Conservation (phyloP, 2,797 vertebrate genomes). For the Buceros bicornis region DNA sequence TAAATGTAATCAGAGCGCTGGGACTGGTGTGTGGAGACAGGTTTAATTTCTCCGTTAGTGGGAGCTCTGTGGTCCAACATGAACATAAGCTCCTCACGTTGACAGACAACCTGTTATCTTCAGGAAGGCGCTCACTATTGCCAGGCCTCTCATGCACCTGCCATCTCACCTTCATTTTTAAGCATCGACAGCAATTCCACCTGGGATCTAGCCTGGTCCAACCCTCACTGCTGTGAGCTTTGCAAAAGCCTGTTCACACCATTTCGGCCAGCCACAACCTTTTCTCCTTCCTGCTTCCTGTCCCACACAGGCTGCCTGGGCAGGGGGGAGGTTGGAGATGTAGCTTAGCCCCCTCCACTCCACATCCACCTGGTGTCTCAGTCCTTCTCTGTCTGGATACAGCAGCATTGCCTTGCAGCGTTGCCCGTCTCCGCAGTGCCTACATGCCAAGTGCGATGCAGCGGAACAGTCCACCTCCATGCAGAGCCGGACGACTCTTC, state of each 20-base stretch:
- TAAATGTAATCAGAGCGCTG: constrained; percentile 83
- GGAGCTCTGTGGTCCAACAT: constrained; percentile 80
- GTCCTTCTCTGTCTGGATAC: not conserved
- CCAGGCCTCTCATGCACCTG: constrained; percentile 22
- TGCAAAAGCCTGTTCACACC: not conserved
- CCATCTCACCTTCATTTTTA: constrained; percentile 22
- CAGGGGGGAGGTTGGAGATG: not conserved
- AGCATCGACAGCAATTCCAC: constrained; percentile 43
- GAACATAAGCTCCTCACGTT: constrained; percentile 54
- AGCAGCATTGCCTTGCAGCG: not conserved
- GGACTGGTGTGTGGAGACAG: constrained; percentile 80
- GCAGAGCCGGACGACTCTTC: not conserved
- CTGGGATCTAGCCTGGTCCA: not conserved
- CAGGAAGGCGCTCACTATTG: constrained; percentile 50
- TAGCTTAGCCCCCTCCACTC: not conserved
- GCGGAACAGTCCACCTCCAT: not conserved
- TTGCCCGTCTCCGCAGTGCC: not conserved
- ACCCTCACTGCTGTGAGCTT: not conserved
- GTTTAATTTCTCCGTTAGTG: constrained; percentile 79
- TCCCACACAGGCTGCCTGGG: not conserved
- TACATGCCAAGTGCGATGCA: not conserved
- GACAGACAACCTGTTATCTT: constrained; percentile 84
- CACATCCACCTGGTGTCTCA: not conserved
- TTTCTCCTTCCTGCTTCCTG: not conserved
- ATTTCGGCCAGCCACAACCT: not conserved